A percentile compares a stretch with the other conserved stretches of the same genome.
These are phyloP conservation scores for Phenganax marumi DNA, from an alignment of 92 coral and sea anemone species.

Conservation along the genomic window DNA sequence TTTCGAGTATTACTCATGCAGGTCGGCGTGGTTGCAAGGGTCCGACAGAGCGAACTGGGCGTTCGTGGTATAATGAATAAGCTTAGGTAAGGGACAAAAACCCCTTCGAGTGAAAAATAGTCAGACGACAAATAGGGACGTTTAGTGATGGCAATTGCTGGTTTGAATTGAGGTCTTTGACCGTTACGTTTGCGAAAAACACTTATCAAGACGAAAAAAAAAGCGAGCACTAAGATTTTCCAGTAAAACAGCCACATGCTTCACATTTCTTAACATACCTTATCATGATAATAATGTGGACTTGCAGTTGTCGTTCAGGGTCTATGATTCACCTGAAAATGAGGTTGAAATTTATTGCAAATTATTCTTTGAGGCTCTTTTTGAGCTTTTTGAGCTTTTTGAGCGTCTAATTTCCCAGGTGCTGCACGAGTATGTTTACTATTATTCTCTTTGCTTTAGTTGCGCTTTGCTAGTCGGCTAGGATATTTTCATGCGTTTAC, in stretches of 20 bases:
- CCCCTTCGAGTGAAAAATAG: too few species aligned
- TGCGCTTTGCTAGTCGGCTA: conserved; percentile 1
- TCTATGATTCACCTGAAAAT: conserved; percentile 1
- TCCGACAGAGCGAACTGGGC: too few species aligned
- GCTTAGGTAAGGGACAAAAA: too few species aligned
- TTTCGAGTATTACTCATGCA: conserved; percentile 3
- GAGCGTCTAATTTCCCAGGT: too few species aligned
- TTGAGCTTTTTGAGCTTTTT: too few species aligned
- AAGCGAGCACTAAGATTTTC: too few species aligned
- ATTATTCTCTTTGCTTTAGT: background rate
- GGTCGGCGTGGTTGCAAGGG: conserved; percentile 13
- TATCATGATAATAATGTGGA: background rate
- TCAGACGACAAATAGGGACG: background rate
- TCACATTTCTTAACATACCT: background rate
- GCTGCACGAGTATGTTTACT: conserved; percentile 9
- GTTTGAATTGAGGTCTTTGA: conserved; percentile 13
- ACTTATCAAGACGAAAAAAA: background rate
- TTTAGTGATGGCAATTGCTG: conserved; percentile 27
- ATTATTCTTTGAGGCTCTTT: too few species aligned
- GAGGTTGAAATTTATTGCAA: background rate
- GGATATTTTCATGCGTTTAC: too few species aligned
- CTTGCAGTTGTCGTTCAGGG: background rate
- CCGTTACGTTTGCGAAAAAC: background rate
- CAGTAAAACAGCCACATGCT: background rate
- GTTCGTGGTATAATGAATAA: too few species aligned